phyloP scores from a whole-genome alignment of 2,888 invertebrate genomes.

The Tinea trinotella region DNA sequence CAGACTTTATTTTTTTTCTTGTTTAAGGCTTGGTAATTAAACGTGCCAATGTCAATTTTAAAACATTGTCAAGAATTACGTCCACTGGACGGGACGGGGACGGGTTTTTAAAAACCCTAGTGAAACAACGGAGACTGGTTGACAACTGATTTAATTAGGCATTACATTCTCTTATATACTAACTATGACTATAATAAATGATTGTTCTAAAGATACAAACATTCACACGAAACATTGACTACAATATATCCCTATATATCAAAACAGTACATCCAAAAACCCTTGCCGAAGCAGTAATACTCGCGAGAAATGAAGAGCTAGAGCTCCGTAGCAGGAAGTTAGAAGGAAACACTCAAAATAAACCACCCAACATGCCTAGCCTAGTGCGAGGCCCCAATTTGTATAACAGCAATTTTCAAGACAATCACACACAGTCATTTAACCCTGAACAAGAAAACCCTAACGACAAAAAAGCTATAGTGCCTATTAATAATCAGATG shows the following conservation, averaged over 20 bases:
- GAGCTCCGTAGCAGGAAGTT: not conserved
- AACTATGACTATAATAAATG: no score
- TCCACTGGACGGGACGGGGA: no score
- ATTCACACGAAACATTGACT: not conserved
- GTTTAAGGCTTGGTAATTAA: no score
- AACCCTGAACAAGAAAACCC: not conserved
- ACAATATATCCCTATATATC: not conserved
- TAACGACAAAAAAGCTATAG: not conserved
- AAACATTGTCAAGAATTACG: no score
- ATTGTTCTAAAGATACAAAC: no score
- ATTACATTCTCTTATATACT: no score
- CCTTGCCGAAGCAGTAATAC: not conserved
- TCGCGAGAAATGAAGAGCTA: conserved; percentile 3
- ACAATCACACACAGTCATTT: not conserved
- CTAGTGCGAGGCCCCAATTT: not conserved
- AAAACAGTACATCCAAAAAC: not conserved
- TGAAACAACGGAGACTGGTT: no score
- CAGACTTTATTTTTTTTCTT: no score
- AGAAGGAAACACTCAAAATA: not conserved
- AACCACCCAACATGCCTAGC: not conserved
- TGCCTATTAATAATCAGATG: not conserved
- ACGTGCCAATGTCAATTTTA: no score
- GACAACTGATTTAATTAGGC: no score
- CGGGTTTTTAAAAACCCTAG: no score
- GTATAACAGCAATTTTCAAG: not conserved